Evolutionary conservation across 1,140 invertebrate genomes (phyloP).

Genomic region (Philopotamus ludificatus): DNA sequence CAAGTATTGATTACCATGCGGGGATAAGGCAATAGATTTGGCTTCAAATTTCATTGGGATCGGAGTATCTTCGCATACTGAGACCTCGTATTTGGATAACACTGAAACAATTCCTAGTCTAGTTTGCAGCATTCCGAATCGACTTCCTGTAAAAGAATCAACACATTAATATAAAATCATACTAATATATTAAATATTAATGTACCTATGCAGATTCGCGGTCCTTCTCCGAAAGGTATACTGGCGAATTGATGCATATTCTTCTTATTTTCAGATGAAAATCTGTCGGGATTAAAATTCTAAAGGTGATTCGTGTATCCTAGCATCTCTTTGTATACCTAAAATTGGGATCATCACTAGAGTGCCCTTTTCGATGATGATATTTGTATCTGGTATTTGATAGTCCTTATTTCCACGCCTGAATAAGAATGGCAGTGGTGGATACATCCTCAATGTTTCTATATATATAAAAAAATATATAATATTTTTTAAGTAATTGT

Average conservation of each 20-base stretch:
- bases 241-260: constrained; percentile 53
- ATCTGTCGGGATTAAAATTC: constrained; percentile 67
- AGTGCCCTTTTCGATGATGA: constrained; percentile 62
- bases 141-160: constrained; percentile 10
- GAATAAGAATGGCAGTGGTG: constrained; percentile 59
- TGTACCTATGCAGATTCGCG: constrained; percentile 60
- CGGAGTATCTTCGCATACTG: background rate
- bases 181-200: background rate
- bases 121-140: constrained; percentile 22
- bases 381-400: constrained; percentile 56
- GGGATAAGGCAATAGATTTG: background rate
- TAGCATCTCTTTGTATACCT: constrained; percentile 61
- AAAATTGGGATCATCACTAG: constrained; percentile 61
- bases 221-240: constrained; percentile 58
- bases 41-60: constrained; percentile 6
- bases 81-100: constrained; percentile 13
- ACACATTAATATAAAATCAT: background rate
- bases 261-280: constrained; percentile 55
- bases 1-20: background rate
- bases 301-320: constrained; percentile 62
- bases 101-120: background rate
- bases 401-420: constrained; percentile 59
- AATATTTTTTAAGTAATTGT: background rate
- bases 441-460: constrained; percentile 68
- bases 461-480: background rate